Base-by-base conservation (phyloP, 2,113 vertebrate genomes). In the Laterallus jamaicensis region DNA sequence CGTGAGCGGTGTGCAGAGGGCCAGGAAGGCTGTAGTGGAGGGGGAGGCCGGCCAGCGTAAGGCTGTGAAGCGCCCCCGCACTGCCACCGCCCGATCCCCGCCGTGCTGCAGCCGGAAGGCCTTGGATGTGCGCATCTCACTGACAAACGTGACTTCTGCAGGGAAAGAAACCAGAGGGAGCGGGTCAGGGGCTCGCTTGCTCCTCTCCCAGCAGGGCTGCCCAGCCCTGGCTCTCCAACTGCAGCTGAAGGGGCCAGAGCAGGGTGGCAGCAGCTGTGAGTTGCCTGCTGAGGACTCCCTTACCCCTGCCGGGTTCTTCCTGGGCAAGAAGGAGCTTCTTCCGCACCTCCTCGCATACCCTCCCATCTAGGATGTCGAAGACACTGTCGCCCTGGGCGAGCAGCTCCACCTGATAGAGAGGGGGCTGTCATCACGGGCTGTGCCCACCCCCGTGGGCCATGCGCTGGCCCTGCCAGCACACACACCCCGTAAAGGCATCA, bases 91-190 rank as follows among this genome's bases (percentile, higher is more conserved):
- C 42, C 96, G 97, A 44, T 97, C 96, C 20, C 96, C 95, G 13
- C 97, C 93, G 0, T 97, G 93, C 49, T 95, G 97, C 74, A 97
- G 78, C 55, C 97, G 98, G 77, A 98, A 97, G 14, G 97, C 95
- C 87, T 98, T 99, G 90, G 98, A 98, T 1, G 98, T 98, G 70
- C 97, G 96, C 98, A 98, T 98, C 52, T 96, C 93, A 3, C 98
- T 98, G 62, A 98, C 88, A 62, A 99, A 98, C 4, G 96, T 98
- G 74, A 97, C 93, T 90, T 98, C 98, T 99, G 97, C 54, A 35
- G 84, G 71, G 73, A 89, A 56, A 70, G 14, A 75, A 21, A 78
- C 4, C 0, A 0, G 4, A 16, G 2, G 0, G 32, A 47, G 55
- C 0, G 0, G 47, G n/a, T 76, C 44, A 69, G 74, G n/a, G 50